These are phyloP conservation scores for Athalia cordata DNA, from an alignment of 2,888 invertebrate genomes.

Conservation along the genomic window DNA sequence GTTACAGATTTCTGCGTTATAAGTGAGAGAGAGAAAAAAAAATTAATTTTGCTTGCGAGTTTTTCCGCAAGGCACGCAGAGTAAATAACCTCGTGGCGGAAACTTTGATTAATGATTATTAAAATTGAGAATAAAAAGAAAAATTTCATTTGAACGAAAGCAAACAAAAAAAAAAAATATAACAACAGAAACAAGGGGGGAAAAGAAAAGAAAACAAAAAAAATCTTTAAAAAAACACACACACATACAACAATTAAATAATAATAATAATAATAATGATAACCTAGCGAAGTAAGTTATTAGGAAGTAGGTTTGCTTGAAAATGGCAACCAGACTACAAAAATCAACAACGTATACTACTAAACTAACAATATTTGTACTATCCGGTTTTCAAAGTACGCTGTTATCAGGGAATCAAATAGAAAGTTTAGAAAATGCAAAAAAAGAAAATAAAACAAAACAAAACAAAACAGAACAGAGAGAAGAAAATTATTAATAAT, in stretches of 20 bases:
- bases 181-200: conserved; percentile 44
- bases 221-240: conserved; percentile 47
- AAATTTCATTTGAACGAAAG: conserved; percentile 37
- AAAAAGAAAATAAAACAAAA: conserved; percentile 1
- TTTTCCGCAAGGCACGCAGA: conserved; percentile 59
- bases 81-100: conserved; percentile 55
- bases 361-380: conserved; percentile 71
- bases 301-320: conserved; percentile 59
- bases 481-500: neutral
- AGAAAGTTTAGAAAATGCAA: conserved; percentile 19
- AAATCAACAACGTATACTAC: conserved; percentile 69
- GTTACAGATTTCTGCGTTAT: conserved; percentile 69
- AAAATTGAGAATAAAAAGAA: too few relatives aligned
- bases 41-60: conserved; percentile 61
- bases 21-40: conserved; percentile 59
- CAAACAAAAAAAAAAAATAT: conserved; percentile 49
- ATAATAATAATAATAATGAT: neutral
- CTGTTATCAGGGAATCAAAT: conserved; percentile 70
- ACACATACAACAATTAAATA: conserved; percentile 7
- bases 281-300: conserved; percentile 62
- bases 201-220: conserved; percentile 46
- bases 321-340: conserved; percentile 61
- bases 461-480: neutral
- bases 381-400: conserved; percentile 65
- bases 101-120: conserved; percentile 9